A percentile compares a stretch with the other conserved stretches of the same genome.
Evolutionary conservation across 2,797 vertebrate species (phyloP).

Genomic region (Melanotaenia pygmaea): DNA sequence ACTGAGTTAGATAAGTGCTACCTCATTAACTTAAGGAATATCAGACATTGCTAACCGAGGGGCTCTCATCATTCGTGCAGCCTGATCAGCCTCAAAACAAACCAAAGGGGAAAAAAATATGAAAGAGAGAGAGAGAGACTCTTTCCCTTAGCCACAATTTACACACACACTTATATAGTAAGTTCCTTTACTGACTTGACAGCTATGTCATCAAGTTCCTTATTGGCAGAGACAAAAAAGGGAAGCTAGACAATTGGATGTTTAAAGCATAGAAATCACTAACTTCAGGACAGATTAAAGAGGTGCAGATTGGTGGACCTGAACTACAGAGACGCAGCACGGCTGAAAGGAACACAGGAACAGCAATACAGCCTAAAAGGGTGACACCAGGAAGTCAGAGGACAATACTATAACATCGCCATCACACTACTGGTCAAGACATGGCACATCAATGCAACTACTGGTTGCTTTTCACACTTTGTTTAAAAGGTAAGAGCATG

Average conservation of each 20-base stretch:
- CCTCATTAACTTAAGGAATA: neutral
- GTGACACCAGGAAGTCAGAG: neutral
- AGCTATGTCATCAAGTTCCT: conserved; percentile 19
- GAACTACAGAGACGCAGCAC: too few species aligned
- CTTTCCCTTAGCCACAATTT: neutral
- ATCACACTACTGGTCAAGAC: neutral
- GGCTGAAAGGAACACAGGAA: neutral
- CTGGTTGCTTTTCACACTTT: conserved; percentile 60
- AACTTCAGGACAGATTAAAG: neutral
- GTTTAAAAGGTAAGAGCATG: conserved; percentile 57
- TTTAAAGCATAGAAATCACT: neutral
- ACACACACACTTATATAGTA: neutral
- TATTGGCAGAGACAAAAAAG: neutral
- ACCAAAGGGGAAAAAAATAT: neutral
- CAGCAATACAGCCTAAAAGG: neutral
- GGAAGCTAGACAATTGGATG: conserved; percentile 35
- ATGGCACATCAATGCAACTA: conserved; percentile 6
- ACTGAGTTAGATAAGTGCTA: neutral
- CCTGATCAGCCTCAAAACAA: neutral
- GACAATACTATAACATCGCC: neutral
- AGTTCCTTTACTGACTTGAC: conserved; percentile 20
- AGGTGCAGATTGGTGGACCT: neutral
- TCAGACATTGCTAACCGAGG: neutral
- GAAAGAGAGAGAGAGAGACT: neutral
- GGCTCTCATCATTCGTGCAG: neutral